Conservation (phyloP, 2,888 invertebrate species). For the Asteroscopus sphinx region DNA sequence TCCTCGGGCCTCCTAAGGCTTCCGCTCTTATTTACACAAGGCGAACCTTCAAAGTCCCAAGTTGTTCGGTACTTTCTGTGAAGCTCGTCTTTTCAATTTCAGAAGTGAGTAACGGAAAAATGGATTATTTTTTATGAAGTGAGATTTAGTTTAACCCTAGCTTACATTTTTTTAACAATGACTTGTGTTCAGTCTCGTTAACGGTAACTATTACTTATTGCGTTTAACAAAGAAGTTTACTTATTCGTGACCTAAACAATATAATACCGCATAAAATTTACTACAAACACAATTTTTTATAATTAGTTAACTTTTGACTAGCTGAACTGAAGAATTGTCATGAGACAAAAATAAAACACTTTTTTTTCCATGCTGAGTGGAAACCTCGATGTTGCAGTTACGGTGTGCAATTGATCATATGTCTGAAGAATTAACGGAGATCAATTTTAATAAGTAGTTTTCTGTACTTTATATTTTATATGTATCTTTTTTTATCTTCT, state of each 20-base stretch:
- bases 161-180: constrained; percentile 12
- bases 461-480: no score
- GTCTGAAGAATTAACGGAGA: no score
- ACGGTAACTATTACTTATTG: not conserved
- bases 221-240: not conserved
- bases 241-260: not conserved
- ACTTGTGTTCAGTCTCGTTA: not conserved
- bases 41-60: constrained; percentile 78
- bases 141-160: constrained; percentile 22
- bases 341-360: no score
- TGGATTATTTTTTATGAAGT: constrained; percentile 36
- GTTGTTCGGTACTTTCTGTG: constrained; percentile 71
- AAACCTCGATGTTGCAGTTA: no score
- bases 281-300: no score
- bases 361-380: no score
- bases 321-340: no score
- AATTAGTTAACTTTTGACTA: no score
- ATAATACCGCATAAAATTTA: no score
- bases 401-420: no score
- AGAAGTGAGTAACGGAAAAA: constrained; percentile 62
- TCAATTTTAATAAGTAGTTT: no score
- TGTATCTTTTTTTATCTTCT: no score
- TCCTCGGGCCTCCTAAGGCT: constrained; percentile 59
- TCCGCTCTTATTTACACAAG: constrained; percentile 82
- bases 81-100: constrained; percentile 64